phyloP scores from a whole-genome alignment of 2,113 vertebrate genomes.

The Octodon degus region DNA sequence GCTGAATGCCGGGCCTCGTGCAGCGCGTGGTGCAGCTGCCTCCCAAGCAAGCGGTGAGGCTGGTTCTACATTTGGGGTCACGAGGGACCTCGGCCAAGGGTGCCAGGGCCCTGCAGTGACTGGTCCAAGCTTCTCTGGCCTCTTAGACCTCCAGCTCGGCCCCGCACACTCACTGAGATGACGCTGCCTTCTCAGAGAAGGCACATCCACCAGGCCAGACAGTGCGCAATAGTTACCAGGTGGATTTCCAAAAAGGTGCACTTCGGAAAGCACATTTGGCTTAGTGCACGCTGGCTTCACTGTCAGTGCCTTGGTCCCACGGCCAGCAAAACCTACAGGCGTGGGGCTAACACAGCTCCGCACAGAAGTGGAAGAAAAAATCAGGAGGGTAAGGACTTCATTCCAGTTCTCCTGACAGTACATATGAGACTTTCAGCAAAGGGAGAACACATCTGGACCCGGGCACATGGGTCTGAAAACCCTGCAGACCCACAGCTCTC shows the following conservation, averaged over 20 bases:
- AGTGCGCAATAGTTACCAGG: accelerated
- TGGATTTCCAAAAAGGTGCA: not conserved
- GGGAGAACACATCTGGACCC: not conserved
- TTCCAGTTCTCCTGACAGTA: not conserved
- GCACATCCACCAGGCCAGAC: not conserved
- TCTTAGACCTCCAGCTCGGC: not conserved
- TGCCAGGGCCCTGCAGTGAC: not conserved
- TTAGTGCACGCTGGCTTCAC: not conserved
- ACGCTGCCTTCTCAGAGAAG: not conserved
- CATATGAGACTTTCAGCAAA: not conserved
- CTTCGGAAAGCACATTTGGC: not conserved
- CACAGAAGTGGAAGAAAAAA: not conserved
- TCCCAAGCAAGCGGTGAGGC: accelerated
- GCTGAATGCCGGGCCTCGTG: too few relatives aligned
- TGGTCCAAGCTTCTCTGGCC: not conserved
- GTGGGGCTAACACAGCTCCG: not conserved
- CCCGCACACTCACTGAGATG: not conserved
- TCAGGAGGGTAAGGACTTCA: not conserved
- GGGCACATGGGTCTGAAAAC: not conserved
- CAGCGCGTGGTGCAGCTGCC: not conserved
- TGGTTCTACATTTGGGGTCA: too few relatives aligned
- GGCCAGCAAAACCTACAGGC: not conserved
- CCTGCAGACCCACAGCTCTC: not conserved
- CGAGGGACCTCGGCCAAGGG: not conserved
- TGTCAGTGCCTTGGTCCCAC: not conserved